phyloP scores from a whole-genome alignment of 2,888 invertebrate genomes.

The Heliconius ismenius region DNA sequence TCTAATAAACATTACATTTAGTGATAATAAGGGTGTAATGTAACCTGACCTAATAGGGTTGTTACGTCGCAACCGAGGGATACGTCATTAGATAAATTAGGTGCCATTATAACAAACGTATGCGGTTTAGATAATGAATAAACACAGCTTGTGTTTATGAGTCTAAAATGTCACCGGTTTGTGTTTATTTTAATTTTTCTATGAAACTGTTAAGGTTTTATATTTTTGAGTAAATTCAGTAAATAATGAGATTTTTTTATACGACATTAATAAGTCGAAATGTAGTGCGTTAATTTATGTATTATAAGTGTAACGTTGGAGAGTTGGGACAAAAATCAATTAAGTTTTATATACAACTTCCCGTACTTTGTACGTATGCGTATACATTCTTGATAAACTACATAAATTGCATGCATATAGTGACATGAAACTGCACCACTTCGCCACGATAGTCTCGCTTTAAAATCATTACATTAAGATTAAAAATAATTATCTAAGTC shows the following conservation, averaged over 20 bases:
- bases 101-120: conserved; percentile 34
- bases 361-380: too few relatives aligned
- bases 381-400: too few relatives aligned
- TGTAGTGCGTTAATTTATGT: too few relatives aligned
- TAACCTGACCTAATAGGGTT: conserved; percentile 40
- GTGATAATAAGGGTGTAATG: conserved; percentile 30
- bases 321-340: too few relatives aligned
- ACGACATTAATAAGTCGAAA: not conserved
- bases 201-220: not conserved
- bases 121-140: conserved; percentile 39
- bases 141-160: conserved; percentile 7
- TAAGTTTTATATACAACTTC: too few relatives aligned
- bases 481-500: not conserved
- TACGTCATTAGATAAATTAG: conserved; percentile 37
- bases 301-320: too few relatives aligned
- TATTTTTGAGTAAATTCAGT: not conserved
- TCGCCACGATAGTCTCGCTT: not conserved
- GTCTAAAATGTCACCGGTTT: not conserved
- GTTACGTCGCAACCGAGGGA: conserved; percentile 32
- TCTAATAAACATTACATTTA: conserved; percentile 21
- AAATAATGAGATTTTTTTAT: not conserved
- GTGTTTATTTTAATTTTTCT: not conserved
- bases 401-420: too few relatives aligned
- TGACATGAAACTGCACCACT: too few relatives aligned
- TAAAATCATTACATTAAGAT: not conserved